Conservation (phyloP, 2,797 vertebrate genomes). For the Girardinus metallicus region DNA sequence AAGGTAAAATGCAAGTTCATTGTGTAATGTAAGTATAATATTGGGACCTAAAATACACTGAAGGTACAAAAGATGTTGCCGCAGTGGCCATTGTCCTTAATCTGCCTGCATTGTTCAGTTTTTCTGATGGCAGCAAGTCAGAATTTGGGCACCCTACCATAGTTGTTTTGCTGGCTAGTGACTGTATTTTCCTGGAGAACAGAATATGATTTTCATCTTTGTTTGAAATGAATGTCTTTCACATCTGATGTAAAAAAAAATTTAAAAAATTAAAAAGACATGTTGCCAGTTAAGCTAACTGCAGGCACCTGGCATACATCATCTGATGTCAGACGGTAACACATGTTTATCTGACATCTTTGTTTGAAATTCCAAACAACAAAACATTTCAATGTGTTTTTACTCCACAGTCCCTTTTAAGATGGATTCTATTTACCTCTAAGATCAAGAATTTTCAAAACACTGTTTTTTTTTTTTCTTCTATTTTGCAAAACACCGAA, state of each 20-base stretch:
- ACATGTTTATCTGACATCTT: not conserved
- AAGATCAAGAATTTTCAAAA: not conserved
- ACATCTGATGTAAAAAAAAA: too few relatives aligned
- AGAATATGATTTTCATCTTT: not conserved
- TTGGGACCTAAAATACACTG: not conserved
- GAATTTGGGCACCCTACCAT: not conserved
- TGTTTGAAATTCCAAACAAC: not conserved
- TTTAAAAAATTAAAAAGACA: not conserved
- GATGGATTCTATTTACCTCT: not conserved
- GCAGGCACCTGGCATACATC: not conserved
- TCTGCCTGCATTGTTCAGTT: not conserved
- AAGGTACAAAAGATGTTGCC: not conserved
- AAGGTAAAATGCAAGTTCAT: not conserved
- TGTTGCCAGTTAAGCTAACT: not conserved
- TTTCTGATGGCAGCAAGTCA: not conserved
- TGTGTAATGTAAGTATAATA: not conserved
- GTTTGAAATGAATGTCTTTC: not conserved
- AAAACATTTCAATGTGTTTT: not conserved
- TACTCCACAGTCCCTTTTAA: not conserved
- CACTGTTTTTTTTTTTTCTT: not conserved
- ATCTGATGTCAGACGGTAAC: not conserved
- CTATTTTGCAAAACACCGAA: not conserved
- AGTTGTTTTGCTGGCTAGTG: not conserved
- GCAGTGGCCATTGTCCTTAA: not conserved
- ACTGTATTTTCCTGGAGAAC: not conserved